Evolutionary conservation across 2,888 invertebrate genomes (phyloP).

Genomic region (Phrixothrix hirtus): DNA sequence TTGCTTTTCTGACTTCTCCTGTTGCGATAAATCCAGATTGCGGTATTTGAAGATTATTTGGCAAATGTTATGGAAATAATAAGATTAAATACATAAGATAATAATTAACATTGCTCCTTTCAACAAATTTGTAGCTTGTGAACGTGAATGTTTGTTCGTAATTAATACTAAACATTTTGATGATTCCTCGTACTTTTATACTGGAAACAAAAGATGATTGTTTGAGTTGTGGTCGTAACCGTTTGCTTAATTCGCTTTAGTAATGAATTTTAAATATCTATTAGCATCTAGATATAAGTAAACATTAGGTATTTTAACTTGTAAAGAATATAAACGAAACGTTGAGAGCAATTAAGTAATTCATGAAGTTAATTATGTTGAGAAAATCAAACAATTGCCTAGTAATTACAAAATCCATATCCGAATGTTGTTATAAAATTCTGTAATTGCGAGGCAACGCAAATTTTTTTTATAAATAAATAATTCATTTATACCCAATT

Average conservation of each 20-base stretch:
- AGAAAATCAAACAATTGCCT: conserved; percentile 30
- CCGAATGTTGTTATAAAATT: conserved; percentile 26
- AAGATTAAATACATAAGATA: too few relatives aligned
- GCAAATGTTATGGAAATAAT: too few relatives aligned
- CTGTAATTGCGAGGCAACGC: conserved; percentile 24
- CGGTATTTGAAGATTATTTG: too few relatives aligned
- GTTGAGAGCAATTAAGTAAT: conserved; percentile 28
- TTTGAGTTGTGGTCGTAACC: too few relatives aligned
- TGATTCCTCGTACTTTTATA: too few relatives aligned
- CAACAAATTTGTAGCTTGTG: too few relatives aligned
- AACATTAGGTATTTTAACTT: conserved; percentile 1
- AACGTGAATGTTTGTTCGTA: too few relatives aligned
- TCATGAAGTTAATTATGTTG: conserved; percentile 27
- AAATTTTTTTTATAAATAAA: conserved; percentile 13
- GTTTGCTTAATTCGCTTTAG: not conserved
- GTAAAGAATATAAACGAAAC: conserved; percentile 14
- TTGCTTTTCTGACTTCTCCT: too few relatives aligned
- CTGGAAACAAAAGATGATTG: too few relatives aligned
- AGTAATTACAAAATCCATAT: conserved; percentile 31
- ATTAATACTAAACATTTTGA: too few relatives aligned
- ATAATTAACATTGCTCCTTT: too few relatives aligned
- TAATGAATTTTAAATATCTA: not conserved
- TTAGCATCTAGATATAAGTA: not conserved
- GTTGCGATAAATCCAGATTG: too few relatives aligned
- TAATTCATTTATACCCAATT: conserved; percentile 25